A percentile compares a stretch with the other conserved stretches of the same genome.
Evolutionary conservation across 2,888 invertebrate species (phyloP).

Genomic region (Cheilosia scutellata): DNA sequence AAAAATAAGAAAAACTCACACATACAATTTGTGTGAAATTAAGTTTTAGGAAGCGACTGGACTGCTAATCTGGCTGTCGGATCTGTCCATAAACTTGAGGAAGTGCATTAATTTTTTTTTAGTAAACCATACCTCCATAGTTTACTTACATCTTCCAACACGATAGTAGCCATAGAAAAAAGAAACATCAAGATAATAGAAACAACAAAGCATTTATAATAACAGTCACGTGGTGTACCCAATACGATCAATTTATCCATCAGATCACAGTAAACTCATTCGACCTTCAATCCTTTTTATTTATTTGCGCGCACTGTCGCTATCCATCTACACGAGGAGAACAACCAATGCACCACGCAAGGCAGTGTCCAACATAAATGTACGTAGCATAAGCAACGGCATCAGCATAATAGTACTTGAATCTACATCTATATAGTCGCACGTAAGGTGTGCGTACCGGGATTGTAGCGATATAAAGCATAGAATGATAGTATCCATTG

Average conservation of each 20-base stretch:
- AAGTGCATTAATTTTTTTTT: no score
- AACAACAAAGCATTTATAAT: conserved; percentile 1
- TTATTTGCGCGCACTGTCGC: conserved; percentile 15
- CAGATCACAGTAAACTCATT: conserved; percentile 41
- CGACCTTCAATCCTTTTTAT: conserved; percentile 50
- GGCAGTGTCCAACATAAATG: conserved; percentile 41
- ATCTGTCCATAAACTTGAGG: no score
- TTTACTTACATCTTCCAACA: no score
- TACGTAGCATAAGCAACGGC: background rate
- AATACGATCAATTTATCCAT: conserved; percentile 43
- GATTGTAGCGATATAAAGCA: conserved; percentile 25
- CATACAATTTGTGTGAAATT: no score
- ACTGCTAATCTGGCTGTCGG: no score
- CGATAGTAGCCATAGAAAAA: background rate
- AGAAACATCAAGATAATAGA: background rate
- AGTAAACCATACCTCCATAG: background rate
- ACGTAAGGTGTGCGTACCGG: background rate
- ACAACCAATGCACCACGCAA: background rate
- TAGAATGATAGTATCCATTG: conserved; percentile 46
- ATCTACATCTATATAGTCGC: conserved; percentile 30
- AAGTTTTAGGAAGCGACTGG: no score
- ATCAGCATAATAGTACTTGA: conserved; percentile 10
- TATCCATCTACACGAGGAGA: background rate
- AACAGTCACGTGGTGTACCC: conserved; percentile 36
- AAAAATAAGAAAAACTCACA: no score